phyloP scores from a whole-genome alignment of 2,888 invertebrate species.

The Keiferia lycopersicella region DNA sequence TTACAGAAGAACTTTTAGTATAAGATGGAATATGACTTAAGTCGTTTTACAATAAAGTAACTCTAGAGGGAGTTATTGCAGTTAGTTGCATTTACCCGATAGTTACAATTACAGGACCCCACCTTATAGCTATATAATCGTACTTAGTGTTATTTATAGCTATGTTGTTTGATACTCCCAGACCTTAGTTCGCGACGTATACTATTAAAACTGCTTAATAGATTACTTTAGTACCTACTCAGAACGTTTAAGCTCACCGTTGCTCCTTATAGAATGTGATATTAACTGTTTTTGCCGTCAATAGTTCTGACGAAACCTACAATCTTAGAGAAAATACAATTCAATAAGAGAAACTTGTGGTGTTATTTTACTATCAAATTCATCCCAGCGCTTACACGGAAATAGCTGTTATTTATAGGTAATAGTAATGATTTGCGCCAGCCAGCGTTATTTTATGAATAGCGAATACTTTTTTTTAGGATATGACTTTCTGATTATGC shows the following conservation, averaged over 20 bases:
- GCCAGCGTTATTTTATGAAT: too few relatives aligned
- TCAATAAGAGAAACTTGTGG: constrained; percentile 11
- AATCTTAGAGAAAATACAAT: constrained; percentile 17
- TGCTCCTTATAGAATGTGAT: constrained; percentile 16
- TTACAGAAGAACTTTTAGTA: too few relatives aligned
- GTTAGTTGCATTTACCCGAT: too few relatives aligned
- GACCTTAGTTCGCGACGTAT: too few relatives aligned
- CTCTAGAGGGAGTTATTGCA: too few relatives aligned
- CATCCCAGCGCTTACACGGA: background rate
- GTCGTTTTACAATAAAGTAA: too few relatives aligned
- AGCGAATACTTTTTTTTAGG: too few relatives aligned
- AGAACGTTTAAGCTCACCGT: background rate
- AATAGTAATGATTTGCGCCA: too few relatives aligned
- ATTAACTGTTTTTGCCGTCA: constrained; percentile 13
- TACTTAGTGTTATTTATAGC: background rate
- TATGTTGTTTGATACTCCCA: background rate
- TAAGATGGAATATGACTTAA: too few relatives aligned
- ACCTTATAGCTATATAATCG: constrained; percentile 11
- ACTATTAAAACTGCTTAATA: constrained; percentile 3
- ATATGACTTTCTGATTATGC: too few relatives aligned
- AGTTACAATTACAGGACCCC: too few relatives aligned
- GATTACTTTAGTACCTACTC: constrained; percentile 4
- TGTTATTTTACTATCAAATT: background rate
- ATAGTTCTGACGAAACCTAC: constrained; percentile 1
- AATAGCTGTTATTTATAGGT: background rate